Evolutionary conservation across 2,113 vertebrate species (phyloP).

Genomic region (Chaetura pelagica): DNA sequence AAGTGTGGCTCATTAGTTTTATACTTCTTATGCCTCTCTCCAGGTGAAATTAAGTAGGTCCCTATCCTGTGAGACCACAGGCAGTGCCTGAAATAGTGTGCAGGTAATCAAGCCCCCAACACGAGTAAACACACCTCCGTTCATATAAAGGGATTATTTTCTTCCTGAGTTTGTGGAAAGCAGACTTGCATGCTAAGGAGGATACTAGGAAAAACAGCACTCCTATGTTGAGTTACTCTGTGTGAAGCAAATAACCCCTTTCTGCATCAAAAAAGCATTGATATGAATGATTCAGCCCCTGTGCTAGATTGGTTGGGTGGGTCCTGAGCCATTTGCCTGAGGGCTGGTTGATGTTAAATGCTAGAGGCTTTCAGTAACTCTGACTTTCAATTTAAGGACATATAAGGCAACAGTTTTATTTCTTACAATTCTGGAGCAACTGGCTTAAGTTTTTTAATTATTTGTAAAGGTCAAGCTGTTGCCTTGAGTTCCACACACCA

Average conservation of each 20-base stretch:
- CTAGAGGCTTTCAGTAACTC: background rate
- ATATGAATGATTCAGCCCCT: background rate
- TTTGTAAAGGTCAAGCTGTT: background rate
- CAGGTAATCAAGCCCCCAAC: background rate
- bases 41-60: background rate
- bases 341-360: background rate
- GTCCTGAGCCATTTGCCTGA: background rate
- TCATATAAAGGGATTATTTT: background rate
- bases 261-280: background rate
- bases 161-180: background rate
- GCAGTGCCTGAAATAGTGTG: background rate
- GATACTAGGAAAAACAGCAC: background rate
- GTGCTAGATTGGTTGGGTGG: background rate
- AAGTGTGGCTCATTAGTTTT: background rate
- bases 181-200: background rate
- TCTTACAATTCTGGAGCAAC: background rate
- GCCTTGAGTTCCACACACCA: background rate
- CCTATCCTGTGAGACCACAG: background rate
- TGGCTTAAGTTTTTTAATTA: background rate
- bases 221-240: background rate
- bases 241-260: background rate
- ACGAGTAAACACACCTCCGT: background rate
- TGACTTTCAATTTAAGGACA: background rate
- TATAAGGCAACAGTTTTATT: background rate
- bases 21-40: background rate